Evolutionary conservation across 2,888 invertebrate species (phyloP).

Genomic region (Octodonta nipae): DNA sequence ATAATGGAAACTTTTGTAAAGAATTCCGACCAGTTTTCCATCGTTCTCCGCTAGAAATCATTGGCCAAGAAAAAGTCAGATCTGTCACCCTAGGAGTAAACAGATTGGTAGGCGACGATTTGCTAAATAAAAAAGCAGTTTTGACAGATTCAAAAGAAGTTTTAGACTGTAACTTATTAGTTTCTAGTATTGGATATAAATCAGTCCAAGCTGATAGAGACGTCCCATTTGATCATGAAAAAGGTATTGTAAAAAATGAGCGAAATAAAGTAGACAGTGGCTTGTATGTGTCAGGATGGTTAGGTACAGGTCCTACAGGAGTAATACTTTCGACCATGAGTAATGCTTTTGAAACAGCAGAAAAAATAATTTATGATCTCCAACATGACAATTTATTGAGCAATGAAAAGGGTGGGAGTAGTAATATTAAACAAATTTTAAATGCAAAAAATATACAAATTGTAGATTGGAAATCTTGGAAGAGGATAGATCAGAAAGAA

Average conservation of each 20-base stretch:
- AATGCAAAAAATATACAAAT: conserved; percentile 41
- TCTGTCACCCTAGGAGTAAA: conserved; percentile 51
- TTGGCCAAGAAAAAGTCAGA: conserved; percentile 37
- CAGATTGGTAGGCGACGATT: conserved; percentile 41
- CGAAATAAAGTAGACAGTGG: conserved; percentile 39
- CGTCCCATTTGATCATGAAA: conserved; percentile 56
- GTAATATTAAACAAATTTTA: conserved; percentile 40
- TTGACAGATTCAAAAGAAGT: conserved; percentile 50
- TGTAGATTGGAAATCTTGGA: conserved; percentile 73
- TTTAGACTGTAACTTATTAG: conserved; percentile 56
- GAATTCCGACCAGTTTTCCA: conserved; percentile 57
- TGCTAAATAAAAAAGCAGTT: conserved; percentile 39
- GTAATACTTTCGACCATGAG: conserved; percentile 88
- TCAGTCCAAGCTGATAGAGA: conserved; percentile 58
- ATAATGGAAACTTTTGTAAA: conserved; percentile 20
- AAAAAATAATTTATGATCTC: conserved; percentile 58
- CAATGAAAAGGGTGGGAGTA: conserved; percentile 46
- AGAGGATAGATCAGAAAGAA: conserved; percentile 69
- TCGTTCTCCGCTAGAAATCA: conserved; percentile 60
- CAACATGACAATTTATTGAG: conserved; percentile 16
- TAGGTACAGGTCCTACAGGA: conserved; percentile 84
- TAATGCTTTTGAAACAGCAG: conserved; percentile 72
- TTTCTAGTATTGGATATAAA: conserved; percentile 87
- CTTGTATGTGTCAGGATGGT: conserved; percentile 67
- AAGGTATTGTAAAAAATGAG: conserved; percentile 50